Percentiles rank a stretch among this genome's conserved stretches.
Evolutionary conservation across 37 sponge, comb jelly and placozoan species (phyloP).

Genomic region (Crambe crambe): DNA sequence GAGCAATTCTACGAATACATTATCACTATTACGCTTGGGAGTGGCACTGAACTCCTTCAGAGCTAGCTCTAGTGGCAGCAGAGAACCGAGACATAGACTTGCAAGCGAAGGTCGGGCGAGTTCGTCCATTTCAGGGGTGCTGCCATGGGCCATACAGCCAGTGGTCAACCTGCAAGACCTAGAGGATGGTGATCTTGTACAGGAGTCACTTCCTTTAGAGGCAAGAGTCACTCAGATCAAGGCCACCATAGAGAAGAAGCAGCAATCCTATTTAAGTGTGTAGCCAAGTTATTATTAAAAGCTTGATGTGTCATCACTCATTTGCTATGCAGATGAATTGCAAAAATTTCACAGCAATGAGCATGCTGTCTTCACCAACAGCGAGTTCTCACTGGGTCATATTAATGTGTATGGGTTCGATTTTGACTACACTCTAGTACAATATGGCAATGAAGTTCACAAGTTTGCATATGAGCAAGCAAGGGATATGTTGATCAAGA

Average conservation of each 20-base stretch:
- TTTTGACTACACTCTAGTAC: conserved; percentile 96
- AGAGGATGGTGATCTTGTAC: neutral
- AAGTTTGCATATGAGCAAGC: conserved; percentile 77
- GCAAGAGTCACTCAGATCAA: too few species aligned
- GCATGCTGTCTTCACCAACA: conserved; percentile 86
- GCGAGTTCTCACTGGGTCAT: conserved; percentile 82
- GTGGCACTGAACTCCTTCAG: too few species aligned
- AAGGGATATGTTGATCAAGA: conserved; percentile 69
- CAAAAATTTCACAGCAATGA: neutral
- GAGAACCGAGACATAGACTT: too few species aligned
- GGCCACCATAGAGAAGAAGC: neutral
- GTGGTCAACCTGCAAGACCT: neutral
- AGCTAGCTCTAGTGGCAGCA: too few species aligned
- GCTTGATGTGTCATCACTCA: too few species aligned
- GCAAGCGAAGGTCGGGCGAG: too few species aligned
- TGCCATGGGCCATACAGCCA: neutral
- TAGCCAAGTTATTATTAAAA: neutral
- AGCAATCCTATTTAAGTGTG: neutral
- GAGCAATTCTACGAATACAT: neutral
- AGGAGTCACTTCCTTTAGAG: too few species aligned
- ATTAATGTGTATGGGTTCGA: conserved; percentile 96
- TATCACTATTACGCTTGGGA: neutral
- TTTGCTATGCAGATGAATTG: neutral
- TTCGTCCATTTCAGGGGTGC: neutral
- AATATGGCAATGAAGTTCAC: conserved; percentile 80